Percentiles rank a stretch among this genome's conserved stretches.
Evolutionary conservation across 2,113 vertebrate species (phyloP).

Genomic region (Larimichthys polyactis): DNA sequence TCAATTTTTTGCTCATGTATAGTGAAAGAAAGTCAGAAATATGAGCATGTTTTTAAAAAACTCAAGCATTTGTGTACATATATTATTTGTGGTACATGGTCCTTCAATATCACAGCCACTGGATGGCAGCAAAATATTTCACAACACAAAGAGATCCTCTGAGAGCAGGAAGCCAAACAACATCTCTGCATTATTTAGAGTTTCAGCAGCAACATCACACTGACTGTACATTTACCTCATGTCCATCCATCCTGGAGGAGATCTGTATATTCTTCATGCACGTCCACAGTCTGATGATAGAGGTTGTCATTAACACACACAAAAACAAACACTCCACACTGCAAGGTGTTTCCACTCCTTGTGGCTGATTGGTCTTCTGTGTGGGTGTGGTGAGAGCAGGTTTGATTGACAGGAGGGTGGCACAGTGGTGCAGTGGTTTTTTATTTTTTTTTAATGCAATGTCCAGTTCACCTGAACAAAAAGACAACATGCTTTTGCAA

Average conservation of each 20-base stretch:
- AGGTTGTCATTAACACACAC: too few species aligned
- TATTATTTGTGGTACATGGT: too few species aligned
- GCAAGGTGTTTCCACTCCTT: background rate
- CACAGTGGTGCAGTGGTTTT: too few species aligned
- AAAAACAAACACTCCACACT: background rate
- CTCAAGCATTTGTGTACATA: too few species aligned
- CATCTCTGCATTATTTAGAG: too few species aligned
- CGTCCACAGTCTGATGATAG: background rate
- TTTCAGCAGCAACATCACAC: too few species aligned
- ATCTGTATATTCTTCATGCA: too few species aligned
- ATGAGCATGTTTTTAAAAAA: too few species aligned
- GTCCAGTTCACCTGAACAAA: too few species aligned
- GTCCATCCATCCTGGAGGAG: background rate
- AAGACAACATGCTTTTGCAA: too few species aligned
- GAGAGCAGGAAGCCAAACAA: background rate
- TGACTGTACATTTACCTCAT: background rate
- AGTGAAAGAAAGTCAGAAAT: too few species aligned
- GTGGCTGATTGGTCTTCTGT: background rate
- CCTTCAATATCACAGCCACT: background rate
- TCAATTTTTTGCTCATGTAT: too few species aligned
- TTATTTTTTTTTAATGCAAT: background rate
- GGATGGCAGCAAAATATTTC: constrained; percentile 33
- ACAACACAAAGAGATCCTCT: background rate
- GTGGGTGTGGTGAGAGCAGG: background rate
- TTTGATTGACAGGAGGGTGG: background rate